These are phyloP conservation scores for Melanogrammus aeglefinus DNA, from an alignment of 2,797 vertebrate genomes.

Conservation along the genomic window DNA sequence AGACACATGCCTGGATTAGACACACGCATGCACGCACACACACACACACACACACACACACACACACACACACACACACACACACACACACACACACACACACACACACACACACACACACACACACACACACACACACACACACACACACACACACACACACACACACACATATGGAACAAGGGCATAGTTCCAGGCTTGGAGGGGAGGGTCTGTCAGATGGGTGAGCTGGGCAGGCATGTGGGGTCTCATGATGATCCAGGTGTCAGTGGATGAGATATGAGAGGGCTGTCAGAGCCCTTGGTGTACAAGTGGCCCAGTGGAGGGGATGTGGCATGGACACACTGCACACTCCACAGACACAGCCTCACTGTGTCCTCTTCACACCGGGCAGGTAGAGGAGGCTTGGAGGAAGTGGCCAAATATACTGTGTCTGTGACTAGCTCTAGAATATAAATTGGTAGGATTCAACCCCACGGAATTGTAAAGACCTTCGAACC, in stretches of 20 bases:
- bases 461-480: not conserved
- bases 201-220: constrained; percentile 35
- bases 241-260: constrained; percentile 56
- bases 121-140: not conserved
- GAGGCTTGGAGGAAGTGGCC: not conserved
- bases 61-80: constrained; percentile 8
- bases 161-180: not conserved
- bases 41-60: constrained; percentile 12
- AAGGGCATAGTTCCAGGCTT: constrained; percentile 38
- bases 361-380: not conserved
- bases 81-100: constrained; percentile 9
- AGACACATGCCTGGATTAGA: constrained; percentile 30
- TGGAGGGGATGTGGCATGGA: constrained; percentile 18
- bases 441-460: not conserved
- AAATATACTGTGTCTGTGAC: not conserved
- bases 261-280: constrained; percentile 59
- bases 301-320: constrained; percentile 29
- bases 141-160: too few relatives aligned
- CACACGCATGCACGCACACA: not conserved
- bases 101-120: constrained; percentile 21
- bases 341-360: not conserved
- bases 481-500: not conserved
- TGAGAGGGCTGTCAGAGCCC: constrained; percentile 35
- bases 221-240: constrained; percentile 40
- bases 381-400: not conserved